Percentiles rank a stretch among this genome's conserved stretches.
Conservation (phyloP, 1,140 invertebrate species). For the Drosophila kepulauana region DNA sequence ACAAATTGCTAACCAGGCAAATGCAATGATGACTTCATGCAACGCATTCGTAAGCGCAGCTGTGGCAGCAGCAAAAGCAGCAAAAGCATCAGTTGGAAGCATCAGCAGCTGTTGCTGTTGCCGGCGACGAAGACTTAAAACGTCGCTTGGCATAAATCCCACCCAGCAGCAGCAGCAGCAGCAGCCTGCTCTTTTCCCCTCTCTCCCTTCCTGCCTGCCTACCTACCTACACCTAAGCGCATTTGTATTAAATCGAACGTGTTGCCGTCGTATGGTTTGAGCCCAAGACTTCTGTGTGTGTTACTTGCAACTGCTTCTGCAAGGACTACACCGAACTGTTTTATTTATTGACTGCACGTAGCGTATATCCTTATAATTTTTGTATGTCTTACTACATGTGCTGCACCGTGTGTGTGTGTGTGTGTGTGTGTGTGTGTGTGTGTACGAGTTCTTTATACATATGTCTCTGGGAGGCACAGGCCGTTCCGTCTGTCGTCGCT, state of each 20-base stretch:
- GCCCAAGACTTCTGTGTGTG: conserved; percentile 39
- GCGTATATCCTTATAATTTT: conserved; percentile 80
- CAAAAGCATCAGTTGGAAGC: conserved; percentile 17
- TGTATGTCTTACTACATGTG: conserved; percentile 54
- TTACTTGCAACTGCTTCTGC: conserved; percentile 30
- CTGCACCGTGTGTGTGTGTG: conserved; percentile 4
- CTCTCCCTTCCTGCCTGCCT: conserved; percentile 7
- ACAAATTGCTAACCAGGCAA: conserved; percentile 59
- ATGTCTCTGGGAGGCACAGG: conserved; percentile 47
- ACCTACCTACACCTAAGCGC: conserved; percentile 50
- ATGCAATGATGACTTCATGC: conserved; percentile 68
- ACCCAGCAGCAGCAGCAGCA: conserved; percentile 23
- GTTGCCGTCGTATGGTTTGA: conserved; percentile 47
- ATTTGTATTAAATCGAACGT: conserved; percentile 82
- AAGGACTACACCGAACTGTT: conserved; percentile 70
- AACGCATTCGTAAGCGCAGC: conserved; percentile 66
- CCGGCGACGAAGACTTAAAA: conserved; percentile 68
- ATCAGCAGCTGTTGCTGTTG: conserved; percentile 61
- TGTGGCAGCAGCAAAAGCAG: conserved; percentile 46
- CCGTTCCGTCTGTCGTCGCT: conserved; percentile 41
- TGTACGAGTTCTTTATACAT: conserved; percentile 59
- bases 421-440: conserved; percentile 19
- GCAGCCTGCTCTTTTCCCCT: too few species aligned
- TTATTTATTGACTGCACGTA: conserved; percentile 82
- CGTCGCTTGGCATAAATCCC: conserved; percentile 72